Evolutionary conservation across 53 echinoderm and acorn worm genomes (phyloP).

Genomic region (Arbacia lixula): DNA sequence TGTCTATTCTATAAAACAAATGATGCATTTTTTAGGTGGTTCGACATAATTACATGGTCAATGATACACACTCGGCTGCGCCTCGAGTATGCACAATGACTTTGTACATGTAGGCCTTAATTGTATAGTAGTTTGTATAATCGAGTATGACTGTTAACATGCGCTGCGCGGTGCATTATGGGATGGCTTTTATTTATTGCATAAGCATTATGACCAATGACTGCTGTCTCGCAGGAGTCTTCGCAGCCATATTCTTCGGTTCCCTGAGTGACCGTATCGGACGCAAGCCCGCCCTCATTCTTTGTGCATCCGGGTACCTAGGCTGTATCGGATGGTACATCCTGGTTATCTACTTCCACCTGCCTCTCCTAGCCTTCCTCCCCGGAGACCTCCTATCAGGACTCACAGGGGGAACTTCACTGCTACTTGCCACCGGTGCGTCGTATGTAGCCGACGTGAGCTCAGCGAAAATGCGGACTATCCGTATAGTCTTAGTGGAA

Average conservation of each 20-base stretch:
- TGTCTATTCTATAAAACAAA: too few relatives aligned
- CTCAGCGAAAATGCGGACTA: conserved; percentile 7
- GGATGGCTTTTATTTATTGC: too few relatives aligned
- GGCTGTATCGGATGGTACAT: conserved; percentile 2
- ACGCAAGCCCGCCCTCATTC: conserved; percentile 44
- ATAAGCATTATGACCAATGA: too few relatives aligned
- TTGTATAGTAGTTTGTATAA: too few relatives aligned
- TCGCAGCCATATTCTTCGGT: conserved; percentile 36
- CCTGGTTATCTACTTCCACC: conserved; percentile 50
- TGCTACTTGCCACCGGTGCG: conserved; percentile 49
- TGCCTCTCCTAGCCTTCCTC: conserved; percentile 47
- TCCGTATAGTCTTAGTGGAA: conserved; percentile 41
- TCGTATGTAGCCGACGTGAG: conserved; percentile 64
- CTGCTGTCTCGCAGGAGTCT: conserved; percentile 13
- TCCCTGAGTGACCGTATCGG: conserved; percentile 64
- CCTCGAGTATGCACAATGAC: too few relatives aligned
- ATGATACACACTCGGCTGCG: too few relatives aligned
- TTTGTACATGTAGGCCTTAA: too few relatives aligned
- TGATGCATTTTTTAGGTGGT: too few relatives aligned
- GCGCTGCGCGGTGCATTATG: too few relatives aligned
- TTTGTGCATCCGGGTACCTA: conserved; percentile 32
- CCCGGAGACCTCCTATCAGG: conserved; percentile 49
- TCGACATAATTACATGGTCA: too few relatives aligned
- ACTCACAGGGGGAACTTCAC: conserved; percentile 33
- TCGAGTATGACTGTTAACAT: too few relatives aligned